Percentiles rank a stretch among this genome's conserved stretches.
Conservation (phyloP, 2,888 invertebrate species). For the Phrixothrix hirtus region DNA sequence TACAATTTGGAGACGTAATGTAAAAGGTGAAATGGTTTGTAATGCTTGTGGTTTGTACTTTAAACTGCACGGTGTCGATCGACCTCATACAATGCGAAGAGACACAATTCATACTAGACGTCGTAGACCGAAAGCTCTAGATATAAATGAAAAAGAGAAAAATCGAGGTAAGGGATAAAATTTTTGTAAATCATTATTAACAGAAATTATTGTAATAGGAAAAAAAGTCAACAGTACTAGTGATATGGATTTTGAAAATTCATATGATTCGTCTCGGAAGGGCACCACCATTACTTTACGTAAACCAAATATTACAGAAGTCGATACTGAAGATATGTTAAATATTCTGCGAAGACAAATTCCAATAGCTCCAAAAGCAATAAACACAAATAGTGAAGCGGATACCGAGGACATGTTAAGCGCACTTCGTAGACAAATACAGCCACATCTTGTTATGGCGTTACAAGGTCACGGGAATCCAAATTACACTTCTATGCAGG, state of each 20-base stretch:
- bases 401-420: constrained; percentile 68
- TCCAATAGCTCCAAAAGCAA: constrained; percentile 25
- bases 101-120: constrained; percentile 95
- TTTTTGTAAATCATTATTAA: too few relatives aligned
- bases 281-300: constrained; percentile 2
- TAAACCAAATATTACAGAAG: constrained; percentile 22
- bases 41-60: constrained; percentile 98
- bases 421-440: constrained; percentile 70
- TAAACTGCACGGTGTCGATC: constrained; percentile 92
- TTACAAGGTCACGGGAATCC: constrained; percentile 61
- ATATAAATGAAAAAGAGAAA: constrained; percentile 45
- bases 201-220: too few relatives aligned
- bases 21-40: constrained; percentile 97
- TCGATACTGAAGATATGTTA: constrained; percentile 60
- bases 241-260: constrained; percentile 20
- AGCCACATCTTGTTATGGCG: constrained; percentile 71
- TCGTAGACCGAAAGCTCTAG: constrained; percentile 78
- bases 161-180: constrained; percentile 17
- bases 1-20: constrained; percentile 95
- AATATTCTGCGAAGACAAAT: constrained; percentile 20
- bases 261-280: constrained; percentile 18
- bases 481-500: constrained; percentile 42
- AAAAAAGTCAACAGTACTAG: constrained; percentile 16
- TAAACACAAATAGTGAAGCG: constrained; percentile 30
- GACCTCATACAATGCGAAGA: constrained; percentile 93